Conservation (phyloP, 2,113 vertebrate species). For the Actenoides hombroni region DNA sequence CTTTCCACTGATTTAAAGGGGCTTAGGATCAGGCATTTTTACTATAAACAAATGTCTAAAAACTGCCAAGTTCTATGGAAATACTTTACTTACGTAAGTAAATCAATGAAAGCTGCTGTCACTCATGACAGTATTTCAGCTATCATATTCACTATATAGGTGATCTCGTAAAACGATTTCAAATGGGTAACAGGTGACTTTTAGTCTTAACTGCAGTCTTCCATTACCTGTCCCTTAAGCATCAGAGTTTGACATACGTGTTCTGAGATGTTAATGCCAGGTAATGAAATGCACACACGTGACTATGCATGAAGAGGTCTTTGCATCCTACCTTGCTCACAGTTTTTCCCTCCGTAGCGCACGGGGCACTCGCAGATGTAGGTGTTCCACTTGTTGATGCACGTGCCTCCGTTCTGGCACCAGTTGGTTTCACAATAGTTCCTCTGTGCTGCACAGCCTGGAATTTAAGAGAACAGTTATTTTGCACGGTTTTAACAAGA, state of each 20-base stretch:
- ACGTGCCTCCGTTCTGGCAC: constrained; percentile 90
- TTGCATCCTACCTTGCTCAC: constrained; percentile 85
- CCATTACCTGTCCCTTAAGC: neutral
- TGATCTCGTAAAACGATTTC: neutral
- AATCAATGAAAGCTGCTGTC: constrained; percentile 6
- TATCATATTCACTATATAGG: neutral
- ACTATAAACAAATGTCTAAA: constrained; percentile 17
- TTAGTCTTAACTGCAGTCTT: neutral
- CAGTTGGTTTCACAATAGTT: constrained; percentile 82
- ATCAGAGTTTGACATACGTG: neutral
- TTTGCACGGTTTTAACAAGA: neutral
- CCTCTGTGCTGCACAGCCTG: constrained; percentile 87
- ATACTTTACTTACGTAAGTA: constrained; percentile 3
- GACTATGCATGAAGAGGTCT: fast-evolving
- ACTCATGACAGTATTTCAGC: neutral
- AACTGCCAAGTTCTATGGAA: constrained; percentile 2
- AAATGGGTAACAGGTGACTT: neutral
- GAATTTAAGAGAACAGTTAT: neutral
- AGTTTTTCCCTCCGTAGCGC: constrained; percentile 90
- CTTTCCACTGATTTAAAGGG: constrained; percentile 43
- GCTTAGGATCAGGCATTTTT: constrained; percentile 38
- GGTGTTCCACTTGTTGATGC: constrained; percentile 89
- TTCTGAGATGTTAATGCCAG: neutral
- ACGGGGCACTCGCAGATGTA: constrained; percentile 86
- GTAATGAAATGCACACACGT: fast-evolving